Base-by-base conservation (phyloP, 2,113 vertebrate genomes). In the Tetrax tetrax region DNA sequence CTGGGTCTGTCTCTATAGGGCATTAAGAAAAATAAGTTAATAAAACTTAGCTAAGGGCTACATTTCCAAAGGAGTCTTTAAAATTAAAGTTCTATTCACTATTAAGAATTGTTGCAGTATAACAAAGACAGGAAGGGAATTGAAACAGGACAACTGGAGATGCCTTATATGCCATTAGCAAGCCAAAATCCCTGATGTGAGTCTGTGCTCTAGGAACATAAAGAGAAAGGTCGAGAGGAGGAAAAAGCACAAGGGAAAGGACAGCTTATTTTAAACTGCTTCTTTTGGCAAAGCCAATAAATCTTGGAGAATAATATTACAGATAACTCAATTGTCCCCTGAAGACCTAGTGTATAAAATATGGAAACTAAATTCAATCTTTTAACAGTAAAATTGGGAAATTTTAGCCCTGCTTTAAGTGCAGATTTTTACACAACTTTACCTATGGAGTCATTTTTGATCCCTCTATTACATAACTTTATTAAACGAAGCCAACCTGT, bases 261-360 rank as follows among this genome's bases (percentile, higher is more conserved):
- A 86, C 50, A 94, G 43, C 43, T 95, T 82, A 91, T 95, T 95
- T 96, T 89, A 94, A 93, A 88, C 66, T 54, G 43, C 54, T 95
- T 94, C 81, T 95, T 95, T 90, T 79, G 43, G 85, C 91, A 96
- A 95, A 89, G 74, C 63, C n/a, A 92, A 89, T 94, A 93, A 90
- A 94, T 97, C 85, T 94, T 80, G 60, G 50, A 95, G 68, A 97
- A 94, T 87, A 96, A 89, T 72, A 75, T 90, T 87, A 86, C 56
- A 89, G 92, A 87, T 89, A 95, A 96, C 93, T 96, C 91, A 91
- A 18, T 61, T 95, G 95, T 96, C 56, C 93, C 79, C 87, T 2
- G 7, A 95, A 97, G 92, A 94, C 59, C 48, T 14, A 7, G 29
- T 53, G 16, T 70, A 59, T 93, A 95, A 96, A 97, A 96, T 93